Evolutionary conservation across 2,113 vertebrate genomes (phyloP).

Genomic region (Nothocercus nigrocapillus): DNA sequence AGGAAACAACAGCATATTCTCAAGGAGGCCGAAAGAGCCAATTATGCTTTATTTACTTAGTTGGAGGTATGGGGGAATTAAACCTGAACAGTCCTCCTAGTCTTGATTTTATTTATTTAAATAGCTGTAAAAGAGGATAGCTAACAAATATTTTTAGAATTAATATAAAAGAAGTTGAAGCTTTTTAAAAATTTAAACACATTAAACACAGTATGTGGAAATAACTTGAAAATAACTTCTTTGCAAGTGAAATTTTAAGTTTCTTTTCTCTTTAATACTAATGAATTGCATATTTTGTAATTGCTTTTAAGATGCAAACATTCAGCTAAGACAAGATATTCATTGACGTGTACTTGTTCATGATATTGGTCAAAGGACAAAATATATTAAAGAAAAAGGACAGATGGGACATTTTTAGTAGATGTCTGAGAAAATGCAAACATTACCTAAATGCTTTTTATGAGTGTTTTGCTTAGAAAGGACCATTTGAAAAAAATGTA

Average conservation of each 20-base stretch:
- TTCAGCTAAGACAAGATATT: not conserved
- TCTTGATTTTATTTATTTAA: slow-evolving; percentile 12
- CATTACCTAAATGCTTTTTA: not conserved
- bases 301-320: not conserved
- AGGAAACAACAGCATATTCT: not conserved
- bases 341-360: not conserved
- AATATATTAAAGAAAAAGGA: not conserved
- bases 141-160: slow-evolving; percentile 4
- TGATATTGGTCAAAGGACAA: not conserved
- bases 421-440: not conserved
- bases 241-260: not conserved
- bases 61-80: not conserved
- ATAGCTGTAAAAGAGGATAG: not conserved
- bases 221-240: too few species aligned
- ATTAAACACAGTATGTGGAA: too few species aligned
- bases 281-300: not conserved
- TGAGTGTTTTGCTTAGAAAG: not conserved
- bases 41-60: not conserved
- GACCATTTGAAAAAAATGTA: not conserved
- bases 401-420: not conserved
- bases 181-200: not conserved
- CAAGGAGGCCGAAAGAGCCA: not conserved
- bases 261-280: not conserved
- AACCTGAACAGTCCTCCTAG: not conserved
- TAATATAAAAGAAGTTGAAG: not conserved